Evolutionary conservation across 2,797 vertebrate genomes (phyloP).

Genomic region (Sciurus vulgaris): DNA sequence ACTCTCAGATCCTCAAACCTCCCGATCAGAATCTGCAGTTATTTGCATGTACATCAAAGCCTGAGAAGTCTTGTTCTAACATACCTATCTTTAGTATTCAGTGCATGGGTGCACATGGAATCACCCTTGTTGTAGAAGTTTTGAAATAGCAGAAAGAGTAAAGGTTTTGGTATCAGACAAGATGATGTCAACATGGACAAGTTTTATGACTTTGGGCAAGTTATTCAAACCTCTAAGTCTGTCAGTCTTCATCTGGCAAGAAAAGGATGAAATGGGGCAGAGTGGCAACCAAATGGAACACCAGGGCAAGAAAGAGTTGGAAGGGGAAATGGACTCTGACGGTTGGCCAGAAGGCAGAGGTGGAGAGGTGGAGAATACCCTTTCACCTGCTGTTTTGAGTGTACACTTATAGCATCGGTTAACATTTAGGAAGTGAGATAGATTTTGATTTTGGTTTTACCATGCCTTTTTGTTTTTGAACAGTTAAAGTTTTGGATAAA

Average conservation of each 20-base stretch:
- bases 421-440: slow-evolving; percentile 16
- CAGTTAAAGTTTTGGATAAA: slow-evolving; percentile 5
- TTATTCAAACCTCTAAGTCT: slow-evolving; percentile 41
- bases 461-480: not conserved
- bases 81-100: not conserved
- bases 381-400: not conserved
- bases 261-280: not conserved
- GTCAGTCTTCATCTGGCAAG: not conserved
- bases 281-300: not conserved
- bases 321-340: not conserved
- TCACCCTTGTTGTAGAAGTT: not conserved
- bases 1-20: not conserved
- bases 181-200: not conserved
- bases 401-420: not conserved
- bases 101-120: not conserved
- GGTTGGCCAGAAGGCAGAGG: not conserved
- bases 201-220: slow-evolving; percentile 14
- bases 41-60: not conserved
- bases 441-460: slow-evolving; percentile 41
- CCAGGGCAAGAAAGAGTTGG: not conserved
- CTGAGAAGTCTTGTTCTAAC: not conserved
- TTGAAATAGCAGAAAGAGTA: slow-evolving; percentile 29
- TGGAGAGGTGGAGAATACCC: not conserved
- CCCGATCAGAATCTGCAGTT: not conserved
- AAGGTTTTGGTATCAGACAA: not conserved